phyloP scores from a whole-genome alignment of 2,113 vertebrate genomes.

The Paraplagusia blochii region DNA sequence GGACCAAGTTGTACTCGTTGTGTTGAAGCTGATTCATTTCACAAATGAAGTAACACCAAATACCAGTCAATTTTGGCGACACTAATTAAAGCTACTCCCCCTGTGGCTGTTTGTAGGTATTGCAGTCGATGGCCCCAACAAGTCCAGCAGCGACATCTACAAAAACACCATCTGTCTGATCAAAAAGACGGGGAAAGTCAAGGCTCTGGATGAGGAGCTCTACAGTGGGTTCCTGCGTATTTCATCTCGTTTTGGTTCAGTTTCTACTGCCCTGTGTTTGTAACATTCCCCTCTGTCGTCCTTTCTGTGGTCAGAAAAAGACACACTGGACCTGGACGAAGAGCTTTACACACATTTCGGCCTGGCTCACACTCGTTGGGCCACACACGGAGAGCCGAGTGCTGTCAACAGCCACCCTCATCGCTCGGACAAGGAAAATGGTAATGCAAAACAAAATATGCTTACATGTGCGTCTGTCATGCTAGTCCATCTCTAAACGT shows the following conservation, averaged over 20 bases:
- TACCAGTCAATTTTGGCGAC: no score
- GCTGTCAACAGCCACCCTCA: constrained; percentile 93
- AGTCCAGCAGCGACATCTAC: constrained; percentile 75
- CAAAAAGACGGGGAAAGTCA: constrained; percentile 94
- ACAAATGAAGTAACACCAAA: no score
- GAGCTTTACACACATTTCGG: constrained; percentile 90
- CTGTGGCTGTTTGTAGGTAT: constrained; percentile 73
- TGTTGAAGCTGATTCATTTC: no score
- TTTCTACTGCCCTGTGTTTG: not conserved
- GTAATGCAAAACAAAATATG: constrained; percentile 68
- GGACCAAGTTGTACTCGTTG: no score
- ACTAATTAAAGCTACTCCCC: not conserved
- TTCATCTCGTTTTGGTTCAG: not conserved
- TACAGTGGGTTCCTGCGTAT: constrained; percentile 80
- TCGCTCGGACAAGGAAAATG: constrained; percentile 90
- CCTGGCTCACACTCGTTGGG: constrained; percentile 96
- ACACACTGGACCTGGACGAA: constrained; percentile 82
- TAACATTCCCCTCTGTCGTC: not conserved
- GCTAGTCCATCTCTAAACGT: no score
- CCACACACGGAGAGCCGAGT: constrained; percentile 90
- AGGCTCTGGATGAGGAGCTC: constrained; percentile 89
- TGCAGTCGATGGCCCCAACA: constrained; percentile 87
- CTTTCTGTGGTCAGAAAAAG: constrained; percentile 79
- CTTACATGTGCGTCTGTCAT: not conserved
- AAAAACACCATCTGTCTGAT: constrained; percentile 79